These are phyloP conservation scores for Daktulosphaira vitifoliae DNA, from an alignment of 1,140 invertebrate genomes.

Conservation along the genomic window DNA sequence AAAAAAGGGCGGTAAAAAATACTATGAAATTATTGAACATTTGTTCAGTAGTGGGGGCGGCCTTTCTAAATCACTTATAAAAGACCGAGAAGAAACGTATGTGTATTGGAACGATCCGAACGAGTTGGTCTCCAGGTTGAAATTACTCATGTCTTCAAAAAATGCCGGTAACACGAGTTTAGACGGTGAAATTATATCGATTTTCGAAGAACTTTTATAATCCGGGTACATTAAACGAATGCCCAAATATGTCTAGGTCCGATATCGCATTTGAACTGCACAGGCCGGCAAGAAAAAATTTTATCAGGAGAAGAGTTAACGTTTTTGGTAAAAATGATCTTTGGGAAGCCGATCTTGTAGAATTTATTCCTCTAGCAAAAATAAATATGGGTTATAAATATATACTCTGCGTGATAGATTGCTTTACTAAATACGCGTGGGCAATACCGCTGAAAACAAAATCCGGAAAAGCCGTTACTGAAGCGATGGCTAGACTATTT, in stretches of 20 bases:
- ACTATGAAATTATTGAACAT: too few species aligned
- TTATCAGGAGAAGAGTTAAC: slow-evolving; percentile 28
- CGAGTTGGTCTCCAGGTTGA: slow-evolving; percentile 42
- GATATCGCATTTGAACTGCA: slow-evolving; percentile 34
- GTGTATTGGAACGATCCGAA: slow-evolving; percentile 44
- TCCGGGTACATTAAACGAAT: slow-evolving; percentile 5
- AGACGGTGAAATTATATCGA: slow-evolving; percentile 44
- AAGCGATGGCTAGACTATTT: slow-evolving; percentile 37
- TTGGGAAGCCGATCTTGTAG: slow-evolving; percentile 37
- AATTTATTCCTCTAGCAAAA: slow-evolving; percentile 40
- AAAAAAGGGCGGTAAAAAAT: neutral
- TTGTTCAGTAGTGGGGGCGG: too few species aligned
- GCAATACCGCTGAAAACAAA: slow-evolving; percentile 46
- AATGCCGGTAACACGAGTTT: slow-evolving; percentile 41
- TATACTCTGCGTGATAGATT: slow-evolving; percentile 46
- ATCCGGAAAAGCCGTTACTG: slow-evolving; percentile 40
- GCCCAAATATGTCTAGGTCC: neutral
- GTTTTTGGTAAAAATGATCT: slow-evolving; percentile 36
- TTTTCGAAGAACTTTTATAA: slow-evolving; percentile 42
- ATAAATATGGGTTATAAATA: slow-evolving; percentile 45
- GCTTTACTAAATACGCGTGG: slow-evolving; percentile 46
- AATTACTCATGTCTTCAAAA: slow-evolving; percentile 41
- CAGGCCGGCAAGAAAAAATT: slow-evolving; percentile 36
- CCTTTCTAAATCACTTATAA: too few species aligned
- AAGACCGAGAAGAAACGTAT: slow-evolving; percentile 33